Percentiles rank a stretch among this genome's conserved stretches.
Evolutionary conservation across 2,113 vertebrate species (phyloP).

Genomic region (Hydrolagus affinis): DNA sequence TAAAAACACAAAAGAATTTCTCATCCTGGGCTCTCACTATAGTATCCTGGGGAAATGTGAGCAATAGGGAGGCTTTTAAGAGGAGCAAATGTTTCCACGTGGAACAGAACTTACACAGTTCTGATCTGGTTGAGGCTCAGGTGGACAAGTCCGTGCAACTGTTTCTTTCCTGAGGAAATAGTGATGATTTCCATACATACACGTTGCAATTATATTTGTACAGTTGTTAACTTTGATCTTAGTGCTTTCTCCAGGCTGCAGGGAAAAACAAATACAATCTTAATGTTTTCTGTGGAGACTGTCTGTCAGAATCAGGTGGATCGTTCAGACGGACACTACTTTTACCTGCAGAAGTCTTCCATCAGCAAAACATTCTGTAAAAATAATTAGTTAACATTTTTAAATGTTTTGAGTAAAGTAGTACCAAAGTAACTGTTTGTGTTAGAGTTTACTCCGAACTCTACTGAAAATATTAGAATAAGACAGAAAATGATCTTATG

Average conservation of each 20-base stretch:
- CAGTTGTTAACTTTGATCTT: neutral
- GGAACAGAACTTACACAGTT: constrained; percentile 3
- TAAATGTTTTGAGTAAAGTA: neutral
- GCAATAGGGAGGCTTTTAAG: neutral
- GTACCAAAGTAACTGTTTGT: neutral
- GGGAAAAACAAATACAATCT: neutral
- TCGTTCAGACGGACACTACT: neutral
- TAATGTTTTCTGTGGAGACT: neutral
- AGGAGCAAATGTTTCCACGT: neutral
- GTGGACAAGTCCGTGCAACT: neutral
- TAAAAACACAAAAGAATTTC: neutral
- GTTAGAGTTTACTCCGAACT: no score
- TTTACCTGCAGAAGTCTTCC: neutral
- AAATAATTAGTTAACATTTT: neutral
- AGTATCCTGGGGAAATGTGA: neutral
- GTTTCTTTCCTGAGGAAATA: neutral
- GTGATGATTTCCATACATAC: neutral
- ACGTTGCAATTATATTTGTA: neutral
- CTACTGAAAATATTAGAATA: no score
- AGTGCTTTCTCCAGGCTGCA: neutral
- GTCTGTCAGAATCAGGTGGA: neutral
- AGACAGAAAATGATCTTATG: no score
- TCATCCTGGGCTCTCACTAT: neutral
- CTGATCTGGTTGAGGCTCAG: neutral
- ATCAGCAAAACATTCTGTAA: neutral